These are phyloP conservation scores for Alexandromys fortis DNA, from an alignment of 2,113 vertebrate species.

Conservation along the genomic window DNA sequence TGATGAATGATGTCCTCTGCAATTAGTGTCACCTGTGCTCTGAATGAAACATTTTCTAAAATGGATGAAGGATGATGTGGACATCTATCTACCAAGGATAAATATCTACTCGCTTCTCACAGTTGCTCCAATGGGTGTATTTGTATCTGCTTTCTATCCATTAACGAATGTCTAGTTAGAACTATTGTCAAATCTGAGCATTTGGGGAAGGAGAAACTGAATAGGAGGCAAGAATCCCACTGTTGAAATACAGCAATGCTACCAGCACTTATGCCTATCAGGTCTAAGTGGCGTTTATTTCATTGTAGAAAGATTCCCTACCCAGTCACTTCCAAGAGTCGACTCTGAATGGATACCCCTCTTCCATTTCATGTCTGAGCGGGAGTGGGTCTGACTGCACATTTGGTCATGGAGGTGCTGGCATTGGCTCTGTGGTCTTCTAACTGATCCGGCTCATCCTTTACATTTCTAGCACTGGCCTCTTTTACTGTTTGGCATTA, in stretches of 20 bases:
- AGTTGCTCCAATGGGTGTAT: background rate
- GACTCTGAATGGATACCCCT: background rate
- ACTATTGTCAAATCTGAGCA: background rate
- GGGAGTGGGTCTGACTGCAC: background rate
- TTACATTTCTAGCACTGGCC: background rate
- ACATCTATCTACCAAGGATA: background rate
- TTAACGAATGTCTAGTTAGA: background rate
- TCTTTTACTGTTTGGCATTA: background rate
- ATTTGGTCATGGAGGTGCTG: background rate
- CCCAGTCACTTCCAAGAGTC: background rate
- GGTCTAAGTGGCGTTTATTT: background rate
- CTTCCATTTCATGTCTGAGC: background rate
- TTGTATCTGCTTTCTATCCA: background rate
- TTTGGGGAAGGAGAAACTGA: background rate
- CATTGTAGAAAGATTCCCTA: background rate
- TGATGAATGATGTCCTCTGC: background rate
- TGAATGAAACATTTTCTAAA: background rate
- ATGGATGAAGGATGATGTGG: background rate
- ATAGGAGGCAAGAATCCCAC: background rate
- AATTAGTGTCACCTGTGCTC: background rate
- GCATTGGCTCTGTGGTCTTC: background rate
- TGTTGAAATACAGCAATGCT: background rate
- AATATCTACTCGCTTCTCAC: background rate
- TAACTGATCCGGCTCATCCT: background rate
- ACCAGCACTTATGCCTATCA: background rate